Conservation (phyloP, 1,140 invertebrate genomes). For the Zaprionus ornatus region DNA sequence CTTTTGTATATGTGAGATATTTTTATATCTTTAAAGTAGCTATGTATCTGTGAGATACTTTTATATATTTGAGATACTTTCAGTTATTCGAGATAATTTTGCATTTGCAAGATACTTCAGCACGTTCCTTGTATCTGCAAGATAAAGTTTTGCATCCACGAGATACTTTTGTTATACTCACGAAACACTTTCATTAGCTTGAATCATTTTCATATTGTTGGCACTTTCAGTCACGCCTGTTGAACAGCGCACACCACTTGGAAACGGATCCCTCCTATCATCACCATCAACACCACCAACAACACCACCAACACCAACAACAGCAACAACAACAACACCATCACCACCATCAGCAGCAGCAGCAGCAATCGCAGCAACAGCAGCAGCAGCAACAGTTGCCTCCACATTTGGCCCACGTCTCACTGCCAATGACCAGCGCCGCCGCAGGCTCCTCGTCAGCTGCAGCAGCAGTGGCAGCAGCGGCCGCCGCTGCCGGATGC, state of each 20-base stretch:
- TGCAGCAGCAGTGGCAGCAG: constrained; percentile 26
- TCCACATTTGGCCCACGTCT: constrained; percentile 38
- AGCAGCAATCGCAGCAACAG: constrained; percentile 53
- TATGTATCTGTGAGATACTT: too few relatives aligned
- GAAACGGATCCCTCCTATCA: constrained; percentile 83
- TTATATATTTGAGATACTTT: too few relatives aligned
- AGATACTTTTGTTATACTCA: too few relatives aligned
- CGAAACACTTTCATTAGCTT: background rate
- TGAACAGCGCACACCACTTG: constrained; percentile 74
- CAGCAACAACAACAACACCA: constrained; percentile 51
- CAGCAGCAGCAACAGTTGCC: constrained; percentile 32
- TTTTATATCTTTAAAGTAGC: too few relatives aligned
- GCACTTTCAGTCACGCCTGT: constrained; percentile 66
- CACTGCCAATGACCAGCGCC: constrained; percentile 45
- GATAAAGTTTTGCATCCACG: too few relatives aligned
- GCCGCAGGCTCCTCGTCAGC: constrained; percentile 38
- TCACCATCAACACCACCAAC: constrained; percentile 72
- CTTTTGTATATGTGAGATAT: too few relatives aligned
- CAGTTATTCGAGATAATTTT: too few relatives aligned
- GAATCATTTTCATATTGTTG: background rate
- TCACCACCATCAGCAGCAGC: constrained; percentile 36
- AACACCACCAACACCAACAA: constrained; percentile 58
- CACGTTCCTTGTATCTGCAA: too few relatives aligned
- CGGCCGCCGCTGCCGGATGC: constrained; percentile 25
- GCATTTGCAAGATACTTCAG: too few relatives aligned